These are phyloP conservation scores for Dasyurus viverrinus DNA, from an alignment of 2,113 vertebrate species.

Conservation along the genomic window DNA sequence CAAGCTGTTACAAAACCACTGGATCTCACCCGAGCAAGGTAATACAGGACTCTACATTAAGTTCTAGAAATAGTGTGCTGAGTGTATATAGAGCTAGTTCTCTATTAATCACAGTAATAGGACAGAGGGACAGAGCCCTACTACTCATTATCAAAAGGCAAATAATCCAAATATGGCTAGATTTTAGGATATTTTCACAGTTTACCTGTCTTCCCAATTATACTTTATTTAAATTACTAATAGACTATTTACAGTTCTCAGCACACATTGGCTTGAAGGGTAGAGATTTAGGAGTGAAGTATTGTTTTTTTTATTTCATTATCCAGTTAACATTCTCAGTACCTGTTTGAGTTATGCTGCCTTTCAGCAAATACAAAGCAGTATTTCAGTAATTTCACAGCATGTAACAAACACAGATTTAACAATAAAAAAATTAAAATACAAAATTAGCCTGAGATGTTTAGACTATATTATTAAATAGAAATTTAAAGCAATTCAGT, in stretches of 20 bases:
- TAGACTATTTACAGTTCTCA: slow-evolving; percentile 32
- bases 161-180: slow-evolving; percentile 6
- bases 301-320: neutral
- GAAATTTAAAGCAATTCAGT: slow-evolving; percentile 13
- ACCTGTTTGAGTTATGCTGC: neutral
- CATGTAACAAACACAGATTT: slow-evolving; percentile 5
- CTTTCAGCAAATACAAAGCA: slow-evolving; percentile 20
- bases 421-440: slow-evolving; percentile 36
- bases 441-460: neutral
- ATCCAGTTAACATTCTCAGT: neutral
- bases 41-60: slow-evolving; percentile 53
- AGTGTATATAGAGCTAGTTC: neutral
- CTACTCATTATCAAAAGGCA: neutral
- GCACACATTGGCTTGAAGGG: neutral
- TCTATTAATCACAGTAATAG: neutral
- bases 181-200: slow-evolving; percentile 17
- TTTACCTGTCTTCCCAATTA: neutral
- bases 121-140: neutral
- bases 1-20: slow-evolving; percentile 96
- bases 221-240: neutral
- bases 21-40: slow-evolving; percentile 98
- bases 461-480: slow-evolving; percentile 29
- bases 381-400: slow-evolving; percentile 2
- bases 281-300: neutral
- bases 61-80: neutral